Percentiles rank a stretch among this genome's conserved stretches.
Evolutionary conservation across 2,113 vertebrate genomes (phyloP).

Genomic region (Rhagologus leucostigma): DNA sequence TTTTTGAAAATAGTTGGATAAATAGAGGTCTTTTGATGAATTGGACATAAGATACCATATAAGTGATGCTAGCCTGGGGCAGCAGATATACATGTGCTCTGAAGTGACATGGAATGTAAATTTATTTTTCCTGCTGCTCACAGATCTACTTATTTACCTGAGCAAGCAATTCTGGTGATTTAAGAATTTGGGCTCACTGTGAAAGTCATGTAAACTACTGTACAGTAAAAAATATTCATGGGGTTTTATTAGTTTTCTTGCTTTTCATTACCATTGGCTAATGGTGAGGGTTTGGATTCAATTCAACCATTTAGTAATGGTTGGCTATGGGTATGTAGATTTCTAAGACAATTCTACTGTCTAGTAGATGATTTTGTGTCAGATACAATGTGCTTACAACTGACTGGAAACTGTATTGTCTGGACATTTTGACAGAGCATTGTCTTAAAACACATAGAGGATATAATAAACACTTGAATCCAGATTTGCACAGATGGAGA

Average conservation of each 20-base stretch:
- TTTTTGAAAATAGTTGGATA: constrained; percentile 6
- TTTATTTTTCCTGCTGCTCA: not conserved
- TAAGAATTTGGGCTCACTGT: not conserved
- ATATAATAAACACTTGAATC: not conserved
- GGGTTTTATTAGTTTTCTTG: not conserved
- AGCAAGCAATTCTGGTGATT: not conserved
- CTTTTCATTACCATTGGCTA: not conserved
- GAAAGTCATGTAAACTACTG: not conserved
- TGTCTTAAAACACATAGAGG: not conserved
- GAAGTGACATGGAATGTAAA: not conserved
- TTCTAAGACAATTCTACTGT: not conserved
- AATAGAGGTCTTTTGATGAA: constrained; percentile 36
- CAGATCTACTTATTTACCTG: not conserved
- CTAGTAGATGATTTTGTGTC: not conserved
- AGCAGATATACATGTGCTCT: not conserved
- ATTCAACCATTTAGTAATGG: not conserved
- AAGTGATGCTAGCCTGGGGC: constrained; percentile 35
- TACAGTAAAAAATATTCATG: not conserved
- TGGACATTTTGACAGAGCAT: not conserved
- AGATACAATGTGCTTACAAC: not conserved
- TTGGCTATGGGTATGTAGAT: not conserved
- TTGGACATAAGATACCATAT: not conserved
- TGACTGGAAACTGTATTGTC: not conserved
- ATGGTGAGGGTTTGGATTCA: not conserved
- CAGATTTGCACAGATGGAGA: not conserved